phyloP scores from a whole-genome alignment of 92 coral and sea anemone species.

The Meandrina meandrites region DNA sequence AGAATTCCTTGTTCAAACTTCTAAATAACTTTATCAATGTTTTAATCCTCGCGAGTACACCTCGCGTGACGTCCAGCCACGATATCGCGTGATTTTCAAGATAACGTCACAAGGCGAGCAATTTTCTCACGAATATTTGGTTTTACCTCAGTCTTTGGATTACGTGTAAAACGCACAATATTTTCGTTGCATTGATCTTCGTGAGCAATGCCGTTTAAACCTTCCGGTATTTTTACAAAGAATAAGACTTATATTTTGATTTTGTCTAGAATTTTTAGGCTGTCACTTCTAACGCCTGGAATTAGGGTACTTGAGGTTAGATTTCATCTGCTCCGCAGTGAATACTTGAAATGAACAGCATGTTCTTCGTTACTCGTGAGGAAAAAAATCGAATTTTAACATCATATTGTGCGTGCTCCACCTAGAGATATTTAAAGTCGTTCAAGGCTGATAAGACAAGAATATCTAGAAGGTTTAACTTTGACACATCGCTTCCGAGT shows the following conservation, averaged over 20 bases:
- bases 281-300: background rate
- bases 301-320: background rate
- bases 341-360: background rate
- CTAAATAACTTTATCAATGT: background rate
- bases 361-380: background rate
- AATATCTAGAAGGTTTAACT: background rate
- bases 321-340: conserved; percentile 3
- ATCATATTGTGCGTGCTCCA: background rate
- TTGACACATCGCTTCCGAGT: background rate
- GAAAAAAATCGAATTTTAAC: background rate
- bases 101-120: background rate
- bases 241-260: conserved; percentile 13
- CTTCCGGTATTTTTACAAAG: conserved; percentile 35
- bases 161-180: conserved; percentile 19
- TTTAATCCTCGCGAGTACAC: background rate
- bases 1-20: background rate
- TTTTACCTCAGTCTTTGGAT: background rate
- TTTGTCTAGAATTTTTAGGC: conserved; percentile 8
- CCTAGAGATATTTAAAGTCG: background rate
- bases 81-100: conserved; percentile 30
- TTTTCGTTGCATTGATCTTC: background rate
- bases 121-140: conserved; percentile 7
- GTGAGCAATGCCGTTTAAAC: conserved; percentile 5
- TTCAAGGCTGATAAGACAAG: background rate
- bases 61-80: conserved; percentile 17